Percentiles rank a stretch among this genome's conserved stretches.
phyloP scores from a whole-genome alignment of 2,888 invertebrate species.

The Drosophila pseudotakahashii region DNA sequence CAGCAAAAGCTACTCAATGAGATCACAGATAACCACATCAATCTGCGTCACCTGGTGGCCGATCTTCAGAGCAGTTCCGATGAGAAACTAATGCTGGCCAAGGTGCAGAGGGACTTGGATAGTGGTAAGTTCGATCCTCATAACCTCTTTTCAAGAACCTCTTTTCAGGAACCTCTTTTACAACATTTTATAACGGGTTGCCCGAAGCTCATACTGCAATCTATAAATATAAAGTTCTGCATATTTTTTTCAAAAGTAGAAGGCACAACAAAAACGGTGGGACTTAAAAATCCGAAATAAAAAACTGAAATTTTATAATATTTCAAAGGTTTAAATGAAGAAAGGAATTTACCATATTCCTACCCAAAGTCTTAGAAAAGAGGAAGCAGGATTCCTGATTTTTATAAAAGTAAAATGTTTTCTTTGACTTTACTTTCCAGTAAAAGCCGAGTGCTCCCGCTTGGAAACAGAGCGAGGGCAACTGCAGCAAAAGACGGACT shows the following conservation, averaged over 20 bases:
- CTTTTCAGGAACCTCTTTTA: background rate
- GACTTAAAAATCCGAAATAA: too few species aligned
- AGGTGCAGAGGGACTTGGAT: constrained; percentile 82
- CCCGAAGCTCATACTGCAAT: too few species aligned
- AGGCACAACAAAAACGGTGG: too few species aligned
- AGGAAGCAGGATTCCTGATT: too few species aligned
- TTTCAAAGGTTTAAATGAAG: too few species aligned
- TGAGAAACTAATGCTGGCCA: constrained; percentile 82
- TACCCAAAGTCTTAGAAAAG: too few species aligned
- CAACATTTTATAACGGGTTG: too few species aligned
- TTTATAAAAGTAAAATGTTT: too few species aligned
- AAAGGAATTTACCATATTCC: too few species aligned
- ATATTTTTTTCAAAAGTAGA: too few species aligned
- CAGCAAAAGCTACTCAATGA: constrained; percentile 83
- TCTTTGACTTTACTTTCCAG: constrained; percentile 44
- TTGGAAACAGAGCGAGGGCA: constrained; percentile 71
- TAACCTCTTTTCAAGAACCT: background rate
- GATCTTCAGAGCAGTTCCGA: constrained; percentile 83
- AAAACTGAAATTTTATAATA: too few species aligned
- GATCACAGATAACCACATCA: constrained; percentile 83
- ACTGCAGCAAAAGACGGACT: constrained; percentile 59
- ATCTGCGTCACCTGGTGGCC: constrained; percentile 83
- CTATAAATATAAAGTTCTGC: too few species aligned
- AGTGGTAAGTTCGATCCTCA: constrained; percentile 54
- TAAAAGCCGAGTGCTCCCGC: constrained; percentile 74